Conservation (phyloP, 2,797 vertebrate genomes). For the Neopelma chrysocephalum region DNA sequence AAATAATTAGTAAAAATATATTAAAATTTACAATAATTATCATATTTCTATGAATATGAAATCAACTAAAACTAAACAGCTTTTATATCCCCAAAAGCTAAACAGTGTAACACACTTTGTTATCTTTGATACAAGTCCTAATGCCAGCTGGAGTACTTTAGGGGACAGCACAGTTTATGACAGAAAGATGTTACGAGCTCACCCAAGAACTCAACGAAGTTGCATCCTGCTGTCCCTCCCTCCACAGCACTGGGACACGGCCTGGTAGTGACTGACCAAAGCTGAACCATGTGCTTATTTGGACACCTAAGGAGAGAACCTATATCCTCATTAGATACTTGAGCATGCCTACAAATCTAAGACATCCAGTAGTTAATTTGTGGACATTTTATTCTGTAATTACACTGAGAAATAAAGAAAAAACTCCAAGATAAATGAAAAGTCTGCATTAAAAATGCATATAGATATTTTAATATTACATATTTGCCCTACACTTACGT, state of each 20-base stretch:
- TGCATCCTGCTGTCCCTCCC: not conserved
- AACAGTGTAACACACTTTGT: not conserved
- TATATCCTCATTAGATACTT: not conserved
- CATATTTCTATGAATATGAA: not conserved
- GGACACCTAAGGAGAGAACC: not conserved
- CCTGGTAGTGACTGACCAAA: not conserved
- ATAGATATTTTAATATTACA: not conserved
- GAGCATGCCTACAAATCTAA: not conserved
- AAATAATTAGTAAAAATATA: not conserved
- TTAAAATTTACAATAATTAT: not conserved
- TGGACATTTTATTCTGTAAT: not conserved
- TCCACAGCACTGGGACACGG: not conserved
- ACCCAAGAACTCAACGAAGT: not conserved
- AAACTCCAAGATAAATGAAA: fast-evolving
- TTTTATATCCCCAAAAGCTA: not conserved
- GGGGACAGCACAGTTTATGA: not conserved
- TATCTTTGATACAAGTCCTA: fast-evolving
- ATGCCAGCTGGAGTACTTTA: not conserved
- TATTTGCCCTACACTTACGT: not conserved
- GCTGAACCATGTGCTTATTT: not conserved
- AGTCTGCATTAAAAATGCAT: not conserved
- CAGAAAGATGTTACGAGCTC: fast-evolving
- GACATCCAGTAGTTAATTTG: not conserved
- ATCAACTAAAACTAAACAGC: not conserved
- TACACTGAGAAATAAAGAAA: not conserved